Evolutionary conservation across 1,140 invertebrate species (phyloP), one percentile per base, ranked within the genome.

Genomic region (Diorhabda carinulata): DNA sequence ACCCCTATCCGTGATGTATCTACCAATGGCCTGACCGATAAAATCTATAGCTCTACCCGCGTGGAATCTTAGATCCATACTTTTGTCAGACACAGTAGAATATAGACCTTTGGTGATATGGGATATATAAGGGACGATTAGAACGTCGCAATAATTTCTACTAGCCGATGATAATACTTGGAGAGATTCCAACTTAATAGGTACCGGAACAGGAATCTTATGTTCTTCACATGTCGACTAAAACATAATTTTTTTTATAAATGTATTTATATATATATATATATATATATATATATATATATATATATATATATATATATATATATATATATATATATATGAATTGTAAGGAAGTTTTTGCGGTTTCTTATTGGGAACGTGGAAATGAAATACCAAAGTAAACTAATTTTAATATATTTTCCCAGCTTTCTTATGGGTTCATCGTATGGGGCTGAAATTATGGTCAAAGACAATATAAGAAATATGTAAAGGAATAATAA

Each of bases 181-280:
- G 0, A 94, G 80, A 7, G 91, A 91, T 80, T 94, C 91, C 9
- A 94, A 78, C 73, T 90, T 85, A 7, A 92, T 86, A 45, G 91
- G 89, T 56, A 88, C 84, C 0, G 81, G 76, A 58, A 86, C 77
- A 66, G 72, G 74, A 41, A 56, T 7, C 25, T 45, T 67, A 42
- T 44, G 4, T 45, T 67, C 52, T 44, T 67, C 57, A 6, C 44
- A 44, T 59, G 45, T 25, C n/a, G 9, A 40, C 43, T 47, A 8
- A 67, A 59, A 61, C 8, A n/a, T 9, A 59, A 8, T 66, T 66
- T 8, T 2, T 9, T 5, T 43, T 3, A 40, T 66, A 6, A 1
- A 52, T 9, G 45, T 52, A 52, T 52, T 1, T 52, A 52, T 52
- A 52, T 52, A 9, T 47, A 47, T 47, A 47, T 60, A n/a, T 60